Base-by-base conservation (phyloP, 2,113 vertebrate genomes). In the Trochalopteron elliotii region DNA sequence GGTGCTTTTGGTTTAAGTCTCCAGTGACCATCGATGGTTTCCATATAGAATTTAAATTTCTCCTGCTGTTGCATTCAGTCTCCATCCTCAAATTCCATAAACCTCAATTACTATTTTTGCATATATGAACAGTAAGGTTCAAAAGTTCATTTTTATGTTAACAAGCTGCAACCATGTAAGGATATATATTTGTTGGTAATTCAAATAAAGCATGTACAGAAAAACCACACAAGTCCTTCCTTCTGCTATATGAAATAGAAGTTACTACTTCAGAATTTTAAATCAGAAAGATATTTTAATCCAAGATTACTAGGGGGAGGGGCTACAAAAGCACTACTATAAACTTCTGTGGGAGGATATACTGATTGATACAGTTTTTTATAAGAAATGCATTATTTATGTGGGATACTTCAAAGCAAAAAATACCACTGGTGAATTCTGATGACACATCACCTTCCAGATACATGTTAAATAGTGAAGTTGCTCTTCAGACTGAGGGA, bases 371-470 rank as follows among this genome's bases (percentile, higher is more conserved):
- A 72, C 5, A 24, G 24, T 7, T 70, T 93, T 95, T 88, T 5
- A 9, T 80, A 89, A 90, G 55, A 88, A 81, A 92, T 33, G 40
- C 60, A 23, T 88, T 86, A 77, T 90, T 90, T 90, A 89, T 78
- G 63, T 67, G 39, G 27, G 30, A 81, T 75, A 65, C 12, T 77
- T 89, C 40, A 81, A 92, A 81, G 88, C 21, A 90, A 77, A 89
- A 92, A 77, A 68, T 31, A 86, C 11, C 31, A 74, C 68, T 53
- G 39, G 71, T 81, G 42, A 90, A 89, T 86, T 83, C 44, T 33
- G 79, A 93, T 35, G 83, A 83, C 50, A 77, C n/a, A 65, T 15
- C 78, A 86, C 30, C 68, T 90, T 77, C 67, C 25, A 53, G 71
- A 97, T 31, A 83, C 12, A 47, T 22, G 25, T 63, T 82, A 93